Percentiles rank a stretch among this genome's conserved stretches.
Conservation (phyloP, 1,140 invertebrate genomes). For the Cydia pomonella region DNA sequence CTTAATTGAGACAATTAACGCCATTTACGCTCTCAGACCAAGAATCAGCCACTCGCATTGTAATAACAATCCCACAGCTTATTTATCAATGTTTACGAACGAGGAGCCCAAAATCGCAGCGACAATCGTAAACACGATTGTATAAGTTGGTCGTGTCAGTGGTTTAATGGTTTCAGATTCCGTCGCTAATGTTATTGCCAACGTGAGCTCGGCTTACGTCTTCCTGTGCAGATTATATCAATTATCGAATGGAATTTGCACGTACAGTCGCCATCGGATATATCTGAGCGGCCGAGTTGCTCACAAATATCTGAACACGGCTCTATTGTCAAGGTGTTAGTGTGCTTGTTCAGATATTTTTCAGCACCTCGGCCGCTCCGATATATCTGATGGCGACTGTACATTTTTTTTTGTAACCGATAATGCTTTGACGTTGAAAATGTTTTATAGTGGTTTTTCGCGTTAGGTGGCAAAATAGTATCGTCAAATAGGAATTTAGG, state of each 20-base stretch:
- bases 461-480: neutral
- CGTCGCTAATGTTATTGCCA: conserved; percentile 6
- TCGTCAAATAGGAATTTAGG: neutral
- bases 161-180: conserved; percentile 9
- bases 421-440: no score
- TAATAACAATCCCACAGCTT: neutral
- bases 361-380: no score
- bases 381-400: no score
- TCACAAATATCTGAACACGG: no score
- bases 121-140: conserved; percentile 5
- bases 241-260: neutral
- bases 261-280: neutral
- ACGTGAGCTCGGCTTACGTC: neutral
- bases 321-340: no score
- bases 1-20: neutral
- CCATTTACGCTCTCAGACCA: neutral
- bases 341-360: no score
- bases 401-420: neutral
- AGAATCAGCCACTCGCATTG: neutral
- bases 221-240: conserved; percentile 5
- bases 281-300: no score
- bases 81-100: neutral
- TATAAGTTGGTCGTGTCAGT: neutral
- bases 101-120: neutral
- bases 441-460: neutral